These are phyloP conservation scores for Tragelaphus eurycerus DNA, from an alignment of 2,797 vertebrate genomes.

Conservation along the genomic window DNA sequence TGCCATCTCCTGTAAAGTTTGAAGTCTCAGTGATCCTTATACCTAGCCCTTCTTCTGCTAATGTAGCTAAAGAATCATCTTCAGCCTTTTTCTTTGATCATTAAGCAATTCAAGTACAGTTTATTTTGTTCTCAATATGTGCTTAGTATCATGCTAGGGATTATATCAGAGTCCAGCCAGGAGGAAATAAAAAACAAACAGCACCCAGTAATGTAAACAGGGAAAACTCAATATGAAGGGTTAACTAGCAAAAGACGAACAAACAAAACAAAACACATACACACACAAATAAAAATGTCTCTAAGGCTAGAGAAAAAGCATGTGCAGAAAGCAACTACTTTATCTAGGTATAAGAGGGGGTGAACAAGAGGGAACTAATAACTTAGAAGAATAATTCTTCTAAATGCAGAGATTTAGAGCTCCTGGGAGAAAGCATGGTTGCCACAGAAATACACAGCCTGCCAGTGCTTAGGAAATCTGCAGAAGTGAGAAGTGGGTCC, in stretches of 20 bases:
- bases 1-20: neutral
- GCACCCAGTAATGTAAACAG: neutral
- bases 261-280: neutral
- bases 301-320: neutral
- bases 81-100: neutral
- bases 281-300: neutral
- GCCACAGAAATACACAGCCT: neutral
- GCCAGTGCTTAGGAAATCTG: neutral
- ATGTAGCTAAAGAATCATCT: neutral
- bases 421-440: neutral
- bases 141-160: neutral
- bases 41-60: neutral
- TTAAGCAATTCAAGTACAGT: neutral
- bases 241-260: neutral
- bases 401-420: neutral
- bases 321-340: neutral
- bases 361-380: neutral
- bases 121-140: neutral
- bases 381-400: neutral
- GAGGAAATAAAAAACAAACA: neutral
- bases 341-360: neutral
- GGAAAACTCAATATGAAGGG: neutral
- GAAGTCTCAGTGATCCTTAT: neutral
- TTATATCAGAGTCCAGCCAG: neutral
- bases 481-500: neutral